These are phyloP conservation scores for Nasonia oneida DNA, from an alignment of 2,888 invertebrate genomes.

Conservation along the genomic window DNA sequence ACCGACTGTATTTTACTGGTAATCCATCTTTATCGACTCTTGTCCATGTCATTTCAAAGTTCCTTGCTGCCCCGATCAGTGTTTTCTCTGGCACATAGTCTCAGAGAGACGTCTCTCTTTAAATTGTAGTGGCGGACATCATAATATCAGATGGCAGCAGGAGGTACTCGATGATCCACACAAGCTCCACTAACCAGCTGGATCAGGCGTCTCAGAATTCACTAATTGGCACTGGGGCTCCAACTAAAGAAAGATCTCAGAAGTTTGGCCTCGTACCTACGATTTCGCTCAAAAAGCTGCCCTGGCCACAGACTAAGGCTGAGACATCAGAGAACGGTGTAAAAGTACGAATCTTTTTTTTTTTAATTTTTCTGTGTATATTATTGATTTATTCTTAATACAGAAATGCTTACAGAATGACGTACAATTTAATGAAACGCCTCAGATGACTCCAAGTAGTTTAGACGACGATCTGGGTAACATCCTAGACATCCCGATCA, in stretches of 20 bases:
- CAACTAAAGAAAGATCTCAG: slow-evolving; percentile 29
- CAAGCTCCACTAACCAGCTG: slow-evolving; percentile 18
- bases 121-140: slow-evolving; percentile 57
- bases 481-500: slow-evolving; percentile 84
- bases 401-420: slow-evolving; percentile 42
- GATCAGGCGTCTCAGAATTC: slow-evolving; percentile 28
- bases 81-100: slow-evolving; percentile 32
- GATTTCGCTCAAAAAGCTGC: slow-evolving; percentile 46
- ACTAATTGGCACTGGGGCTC: slow-evolving; percentile 10
- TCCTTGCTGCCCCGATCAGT: not conserved
- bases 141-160: slow-evolving; percentile 30
- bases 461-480: slow-evolving; percentile 78
- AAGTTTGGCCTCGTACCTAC: slow-evolving; percentile 29
- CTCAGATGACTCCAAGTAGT: not conserved
- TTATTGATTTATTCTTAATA: not conserved
- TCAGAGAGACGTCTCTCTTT: slow-evolving; percentile 57
- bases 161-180: slow-evolving; percentile 43
- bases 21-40: not conserved
- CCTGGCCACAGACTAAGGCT: slow-evolving; percentile 18
- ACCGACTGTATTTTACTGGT: not conserved
- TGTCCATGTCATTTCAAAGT: not conserved
- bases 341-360: slow-evolving; percentile 41
- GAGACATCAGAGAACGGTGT: slow-evolving; percentile 36
- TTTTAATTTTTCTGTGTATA: not conserved
- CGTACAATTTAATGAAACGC: slow-evolving; percentile 35